Percentiles rank a stretch among this genome's conserved stretches.
phyloP scores from a whole-genome alignment of 2,888 invertebrate genomes.

The Megamerina dolium region DNA sequence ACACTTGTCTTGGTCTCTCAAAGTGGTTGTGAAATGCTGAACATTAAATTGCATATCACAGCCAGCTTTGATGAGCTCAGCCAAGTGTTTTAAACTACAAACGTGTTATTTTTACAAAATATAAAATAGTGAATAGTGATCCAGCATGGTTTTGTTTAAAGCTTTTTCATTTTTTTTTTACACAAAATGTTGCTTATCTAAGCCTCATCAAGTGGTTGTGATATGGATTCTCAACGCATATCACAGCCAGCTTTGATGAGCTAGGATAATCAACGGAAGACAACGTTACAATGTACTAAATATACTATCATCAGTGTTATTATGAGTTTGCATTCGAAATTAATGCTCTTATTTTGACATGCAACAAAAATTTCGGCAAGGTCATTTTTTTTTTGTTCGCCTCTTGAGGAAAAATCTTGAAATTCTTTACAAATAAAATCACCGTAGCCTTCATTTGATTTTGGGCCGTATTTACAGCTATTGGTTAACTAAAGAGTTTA shows the following conservation, averaged over 20 bases:
- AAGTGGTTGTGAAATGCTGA: slow-evolving; percentile 77
- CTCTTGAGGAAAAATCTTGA: too few species aligned
- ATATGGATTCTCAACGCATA: slow-evolving; percentile 67
- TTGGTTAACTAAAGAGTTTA: too few species aligned
- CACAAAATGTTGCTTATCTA: slow-evolving; percentile 48
- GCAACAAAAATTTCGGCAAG: too few species aligned
- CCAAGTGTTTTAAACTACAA: slow-evolving; percentile 16
- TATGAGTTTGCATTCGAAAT: too few species aligned
- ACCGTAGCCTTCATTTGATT: too few species aligned
- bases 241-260: slow-evolving; percentile 99
- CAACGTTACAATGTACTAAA: slow-evolving; percentile 33
- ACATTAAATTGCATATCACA: slow-evolving; percentile 75
- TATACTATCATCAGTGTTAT: too few species aligned
- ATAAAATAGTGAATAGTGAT: background rate
- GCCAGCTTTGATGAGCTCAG: slow-evolving; percentile 94
- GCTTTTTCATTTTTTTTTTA: too few species aligned
- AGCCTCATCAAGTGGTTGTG: slow-evolving; percentile 83
- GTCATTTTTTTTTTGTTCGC: too few species aligned
- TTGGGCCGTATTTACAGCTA: too few species aligned
- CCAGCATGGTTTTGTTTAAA: too few species aligned
- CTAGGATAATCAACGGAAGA: slow-evolving; percentile 53
- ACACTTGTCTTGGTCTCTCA: slow-evolving; percentile 55
- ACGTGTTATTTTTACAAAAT: background rate
- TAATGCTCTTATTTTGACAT: too few species aligned
- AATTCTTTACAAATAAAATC: too few species aligned